phyloP scores from a whole-genome alignment of 2,797 vertebrate species.

The Epinephelus malabaricus region DNA sequence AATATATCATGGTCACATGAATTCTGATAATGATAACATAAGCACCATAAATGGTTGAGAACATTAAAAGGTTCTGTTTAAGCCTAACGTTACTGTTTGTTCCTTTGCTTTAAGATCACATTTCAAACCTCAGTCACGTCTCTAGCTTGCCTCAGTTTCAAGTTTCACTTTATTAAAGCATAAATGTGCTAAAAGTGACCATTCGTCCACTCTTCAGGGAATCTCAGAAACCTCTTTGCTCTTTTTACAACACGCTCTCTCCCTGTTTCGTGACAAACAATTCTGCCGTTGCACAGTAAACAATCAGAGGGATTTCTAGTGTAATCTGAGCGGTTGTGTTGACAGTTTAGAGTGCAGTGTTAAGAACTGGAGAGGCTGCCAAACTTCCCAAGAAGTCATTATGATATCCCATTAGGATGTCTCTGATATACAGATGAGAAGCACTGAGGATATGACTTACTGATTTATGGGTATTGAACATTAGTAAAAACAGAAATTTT shows the following conservation, averaged over 20 bases:
- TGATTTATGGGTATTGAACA: not conserved
- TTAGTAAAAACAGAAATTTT: not conserved
- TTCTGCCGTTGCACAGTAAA: not conserved
- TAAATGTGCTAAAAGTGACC: not conserved
- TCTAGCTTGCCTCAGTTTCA: not conserved
- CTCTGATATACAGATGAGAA: not conserved
- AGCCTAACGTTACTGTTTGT: not conserved
- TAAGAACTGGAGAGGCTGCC: not conserved
- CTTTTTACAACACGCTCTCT: not conserved
- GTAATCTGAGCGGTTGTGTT: conserved; percentile 13
- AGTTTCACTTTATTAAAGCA: not conserved
- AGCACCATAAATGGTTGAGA: not conserved
- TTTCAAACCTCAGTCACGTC: not conserved
- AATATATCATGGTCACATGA: not conserved
- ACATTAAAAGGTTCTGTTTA: not conserved
- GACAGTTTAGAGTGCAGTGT: not conserved
- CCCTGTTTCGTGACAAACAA: conserved; percentile 6
- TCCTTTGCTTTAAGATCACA: not conserved
- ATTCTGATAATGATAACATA: not conserved
- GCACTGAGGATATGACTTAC: not conserved
- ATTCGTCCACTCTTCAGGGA: not conserved
- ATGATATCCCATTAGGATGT: not conserved
- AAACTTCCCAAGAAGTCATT: not conserved
- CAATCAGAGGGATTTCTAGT: not conserved
- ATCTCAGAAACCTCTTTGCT: conserved; percentile 5